phyloP scores from a whole-genome alignment of 2,888 invertebrate genomes.

The Phyto melanocephala region DNA sequence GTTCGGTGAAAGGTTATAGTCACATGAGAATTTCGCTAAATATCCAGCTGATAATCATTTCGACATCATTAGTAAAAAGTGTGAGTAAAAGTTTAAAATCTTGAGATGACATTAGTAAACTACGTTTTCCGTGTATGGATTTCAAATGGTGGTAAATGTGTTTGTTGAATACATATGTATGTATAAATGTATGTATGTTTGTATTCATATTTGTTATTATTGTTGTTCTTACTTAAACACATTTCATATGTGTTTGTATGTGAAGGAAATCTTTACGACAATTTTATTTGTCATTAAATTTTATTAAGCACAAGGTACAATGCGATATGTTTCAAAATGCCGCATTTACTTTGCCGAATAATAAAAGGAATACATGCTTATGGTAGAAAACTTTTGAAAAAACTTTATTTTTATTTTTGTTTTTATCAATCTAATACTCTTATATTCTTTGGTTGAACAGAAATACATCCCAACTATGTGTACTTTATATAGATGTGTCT shows the following conservation, averaged over 20 bases:
- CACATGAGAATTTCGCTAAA: too few relatives aligned
- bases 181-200: not conserved
- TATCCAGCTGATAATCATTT: too few relatives aligned
- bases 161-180: not conserved
- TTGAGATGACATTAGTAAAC: too few relatives aligned
- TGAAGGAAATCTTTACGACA: conserved; percentile 3
- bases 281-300: conserved; percentile 54
- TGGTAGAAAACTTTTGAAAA: conserved; percentile 28
- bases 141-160: too few relatives aligned
- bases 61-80: too few relatives aligned
- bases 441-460: not conserved
- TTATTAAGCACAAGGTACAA: conserved; percentile 35
- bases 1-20: too few relatives aligned
- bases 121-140: too few relatives aligned
- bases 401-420: too few relatives aligned
- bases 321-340: not conserved
- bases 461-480: conserved; percentile 9
- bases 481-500: not conserved
- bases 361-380: too few relatives aligned
- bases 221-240: conserved; percentile 5
- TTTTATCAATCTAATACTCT: not conserved
- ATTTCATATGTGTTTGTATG: too few relatives aligned
- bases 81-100: too few relatives aligned
- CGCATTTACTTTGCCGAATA: not conserved
- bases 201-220: not conserved